Evolutionary conservation across 2,797 vertebrate species (phyloP), one percentile per base, ranked within the genome.

Genomic region (Rachycentron canadum): DNA sequence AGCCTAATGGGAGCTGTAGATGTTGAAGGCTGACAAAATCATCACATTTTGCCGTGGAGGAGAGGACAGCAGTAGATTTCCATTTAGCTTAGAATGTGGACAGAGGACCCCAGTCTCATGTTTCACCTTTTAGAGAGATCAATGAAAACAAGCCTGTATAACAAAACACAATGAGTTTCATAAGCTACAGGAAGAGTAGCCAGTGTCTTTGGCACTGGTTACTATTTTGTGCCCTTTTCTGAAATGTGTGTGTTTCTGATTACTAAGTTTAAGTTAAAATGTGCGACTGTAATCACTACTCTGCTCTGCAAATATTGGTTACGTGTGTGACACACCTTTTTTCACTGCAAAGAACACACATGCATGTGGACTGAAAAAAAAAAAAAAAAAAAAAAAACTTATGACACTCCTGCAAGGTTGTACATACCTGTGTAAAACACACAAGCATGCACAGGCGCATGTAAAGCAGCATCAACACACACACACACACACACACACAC

Each of bases 321-420:
- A 1, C 9, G 7, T 32, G 41, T 40, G 28, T 19, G 53, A 57
- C 34, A 56, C 69, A 72, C 30, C 45, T 62, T 28, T 59, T 11
- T 13, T 32, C 16, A 8, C 28, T n/a, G n/a, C 30, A 52, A 23
- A 68, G 17, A 62, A 45, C 19, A 49, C 28, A 40, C 21, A 12
- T 21, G 4, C 38, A 76, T 72, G 53, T 12, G 19, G 36, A 49
- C 25, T 3, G 11, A 55, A 32, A 12, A 13, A 19, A 34, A 26
- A 28, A 25, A 25, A 50, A 13, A 13, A 45, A 6, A 17, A 41
- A 45, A 41, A 41, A 36, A 41, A 25, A 13, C 10, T 28, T 50
- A 40, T 53, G n/a, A 77, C n/a, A 61, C 38, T n/a, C 68, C 40
- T 34, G 76, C 38, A 25, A 56, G 58, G 53, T 57, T 76, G 21